Conservation (phyloP, 2,113 vertebrate genomes). For the Grammomys surdaster region DNA sequence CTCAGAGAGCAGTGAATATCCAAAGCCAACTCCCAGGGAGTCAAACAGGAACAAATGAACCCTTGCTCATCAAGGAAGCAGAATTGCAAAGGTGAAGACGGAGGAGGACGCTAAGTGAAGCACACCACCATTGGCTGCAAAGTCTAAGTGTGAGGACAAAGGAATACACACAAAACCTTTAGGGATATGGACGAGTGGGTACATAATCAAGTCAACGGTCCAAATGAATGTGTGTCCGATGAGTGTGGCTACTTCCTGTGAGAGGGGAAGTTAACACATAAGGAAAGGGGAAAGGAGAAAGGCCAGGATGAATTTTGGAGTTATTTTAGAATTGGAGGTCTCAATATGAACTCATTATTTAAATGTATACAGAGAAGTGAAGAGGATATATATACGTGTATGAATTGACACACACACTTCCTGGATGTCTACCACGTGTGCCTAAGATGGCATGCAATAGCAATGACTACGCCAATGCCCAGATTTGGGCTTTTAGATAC, state of each 20-base stretch:
- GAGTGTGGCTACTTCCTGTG: not conserved
- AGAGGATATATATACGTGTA: not conserved
- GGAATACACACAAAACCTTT: not conserved
- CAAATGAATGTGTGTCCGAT: no score
- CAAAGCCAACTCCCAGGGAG: not conserved
- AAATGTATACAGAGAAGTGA: not conserved
- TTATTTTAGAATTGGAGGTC: not conserved
- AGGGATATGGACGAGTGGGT: not conserved
- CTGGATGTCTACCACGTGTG: not conserved
- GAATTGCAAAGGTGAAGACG: not conserved
- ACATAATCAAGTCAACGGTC: no score
- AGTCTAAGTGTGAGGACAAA: not conserved
- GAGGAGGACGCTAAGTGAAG: not conserved
- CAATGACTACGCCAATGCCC: not conserved
- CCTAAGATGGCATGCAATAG: not conserved
- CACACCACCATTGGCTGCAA: not conserved
- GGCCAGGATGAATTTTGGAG: not conserved
- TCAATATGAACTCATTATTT: not conserved
- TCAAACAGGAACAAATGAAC: not conserved
- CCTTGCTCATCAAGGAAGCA: not conserved
- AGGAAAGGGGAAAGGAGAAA: not conserved
- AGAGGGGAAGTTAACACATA: not conserved
- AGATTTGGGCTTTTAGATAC: slow-evolving; percentile 3
- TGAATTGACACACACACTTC: not conserved
- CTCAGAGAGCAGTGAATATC: not conserved